Evolutionary conservation across 2,113 vertebrate genomes (phyloP), one percentile per base, ranked within the genome.

Genomic region (Arenaria interpres): DNA sequence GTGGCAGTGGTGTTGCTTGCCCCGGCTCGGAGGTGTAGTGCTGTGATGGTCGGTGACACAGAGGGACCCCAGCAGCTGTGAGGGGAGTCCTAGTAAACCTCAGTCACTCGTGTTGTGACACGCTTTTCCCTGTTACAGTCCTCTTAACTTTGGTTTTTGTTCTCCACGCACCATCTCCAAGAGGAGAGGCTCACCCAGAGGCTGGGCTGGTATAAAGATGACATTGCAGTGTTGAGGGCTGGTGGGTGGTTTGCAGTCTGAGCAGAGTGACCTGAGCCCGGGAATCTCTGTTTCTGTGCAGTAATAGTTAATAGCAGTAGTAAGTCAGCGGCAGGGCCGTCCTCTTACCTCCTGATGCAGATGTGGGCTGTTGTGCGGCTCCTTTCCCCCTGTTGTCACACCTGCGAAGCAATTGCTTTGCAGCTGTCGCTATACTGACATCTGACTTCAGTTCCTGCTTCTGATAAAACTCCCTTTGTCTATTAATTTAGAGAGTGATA

Each of bases 401-500:
- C 76, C 90, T 97, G 93, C 53, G 18, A 92, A 79, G 82, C 87
- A 94, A 88, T 69, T 96, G 82, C 92, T 87, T 41, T 92, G 91
- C 95, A 96, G 85, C 87, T 97, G 90, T 96, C 80, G 14, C 89
- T 86, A 69, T 80, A 92, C 88, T 32, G 32, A 90, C 85, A 95
- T 91, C 90, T 97, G 95, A 96, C 66, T 95, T 48, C 96, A 88
- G 86, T 95, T 97, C 88, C 93, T 97, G 91, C 71, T 96, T 96
- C 92, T 97, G 88, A 90, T 95, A 97, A 87, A 96, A 89, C 93
- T 84, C 95, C 71, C 90, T 94, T 94, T 97, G 78, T 93, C 75
- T 95, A 54, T 95, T 97, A 97, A 96, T 97, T 97, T 97, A 94
- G 73, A 96, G 93, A 96, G 88, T 1, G 54, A 88, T 93, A 96